phyloP scores from a whole-genome alignment of 1,140 invertebrate genomes.

The Drosophila sp. region DNA sequence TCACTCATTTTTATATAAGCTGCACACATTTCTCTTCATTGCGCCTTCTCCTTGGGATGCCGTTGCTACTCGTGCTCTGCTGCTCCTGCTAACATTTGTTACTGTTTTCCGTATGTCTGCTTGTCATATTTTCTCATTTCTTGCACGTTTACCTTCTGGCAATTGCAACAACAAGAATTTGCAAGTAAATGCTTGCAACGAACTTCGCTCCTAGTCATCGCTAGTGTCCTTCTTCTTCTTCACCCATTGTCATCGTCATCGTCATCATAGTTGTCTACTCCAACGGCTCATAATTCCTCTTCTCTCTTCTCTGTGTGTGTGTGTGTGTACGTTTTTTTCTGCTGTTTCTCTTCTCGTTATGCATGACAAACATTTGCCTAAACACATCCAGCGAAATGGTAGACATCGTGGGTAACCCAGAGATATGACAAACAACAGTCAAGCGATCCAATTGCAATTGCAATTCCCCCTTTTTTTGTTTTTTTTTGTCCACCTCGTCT shows the following conservation, averaged over 20 bases:
- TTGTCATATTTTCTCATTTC: constrained; percentile 80
- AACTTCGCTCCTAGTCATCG: background rate
- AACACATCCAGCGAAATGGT: constrained; percentile 25
- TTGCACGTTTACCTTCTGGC: constrained; percentile 70
- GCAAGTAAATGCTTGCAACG: constrained; percentile 25
- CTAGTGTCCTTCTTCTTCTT: background rate
- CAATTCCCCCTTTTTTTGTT: constrained; percentile 40
- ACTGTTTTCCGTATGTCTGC: constrained; percentile 62
- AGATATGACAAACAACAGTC: constrained; percentile 53
- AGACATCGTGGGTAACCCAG: constrained; percentile 20
- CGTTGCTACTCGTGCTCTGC: background rate
- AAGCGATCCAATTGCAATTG: constrained; percentile 61
- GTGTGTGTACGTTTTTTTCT: constrained; percentile 1
- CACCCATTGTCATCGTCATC: constrained; percentile 23
- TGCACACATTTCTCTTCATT: constrained; percentile 78
- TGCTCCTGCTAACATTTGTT: constrained; percentile 56
- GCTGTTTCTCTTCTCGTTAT: constrained; percentile 14
- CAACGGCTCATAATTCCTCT: constrained; percentile 72
- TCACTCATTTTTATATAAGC: constrained; percentile 72
- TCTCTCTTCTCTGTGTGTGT: constrained; percentile 46
- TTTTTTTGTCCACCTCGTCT: constrained; percentile 30
- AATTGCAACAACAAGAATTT: constrained; percentile 54
- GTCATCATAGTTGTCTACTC: constrained; percentile 51
- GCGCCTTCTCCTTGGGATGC: background rate
- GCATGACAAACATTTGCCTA: constrained; percentile 56